Conservation (phyloP, 2,888 invertebrate species). For the Thera britannica region DNA sequence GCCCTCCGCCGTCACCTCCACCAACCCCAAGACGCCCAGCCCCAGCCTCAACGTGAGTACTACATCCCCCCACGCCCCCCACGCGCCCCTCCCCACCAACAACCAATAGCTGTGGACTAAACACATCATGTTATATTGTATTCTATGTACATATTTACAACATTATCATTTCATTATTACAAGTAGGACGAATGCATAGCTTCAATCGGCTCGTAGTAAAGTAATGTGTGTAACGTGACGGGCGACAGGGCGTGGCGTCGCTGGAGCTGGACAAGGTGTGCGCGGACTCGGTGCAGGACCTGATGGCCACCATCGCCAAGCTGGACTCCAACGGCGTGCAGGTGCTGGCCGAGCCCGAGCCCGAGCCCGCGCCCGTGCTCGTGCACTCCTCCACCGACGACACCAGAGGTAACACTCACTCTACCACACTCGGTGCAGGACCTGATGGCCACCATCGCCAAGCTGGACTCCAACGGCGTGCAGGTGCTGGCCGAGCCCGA, state of each 20-base stretch:
- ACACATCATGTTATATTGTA: no score
- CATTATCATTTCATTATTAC: no score
- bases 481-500: slow-evolving; percentile 84
- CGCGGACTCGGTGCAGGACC: slow-evolving; percentile 93
- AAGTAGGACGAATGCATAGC: no score
- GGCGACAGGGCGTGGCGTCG: slow-evolving; percentile 62
- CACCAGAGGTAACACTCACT: slow-evolving; percentile 15
- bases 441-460: slow-evolving; percentile 63
- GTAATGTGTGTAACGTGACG: no score
- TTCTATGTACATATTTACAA: no score
- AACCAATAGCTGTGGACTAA: no score
- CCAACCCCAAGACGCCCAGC: slow-evolving; percentile 94
- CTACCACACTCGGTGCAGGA: no score
- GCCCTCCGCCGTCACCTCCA: slow-evolving; percentile 87
- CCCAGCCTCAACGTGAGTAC: slow-evolving; percentile 87
- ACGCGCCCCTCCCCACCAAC: no score
- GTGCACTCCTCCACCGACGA: slow-evolving; percentile 89
- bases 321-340: slow-evolving; percentile 94
- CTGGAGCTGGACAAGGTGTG: slow-evolving; percentile 90
- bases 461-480: slow-evolving; percentile 94
- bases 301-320: slow-evolving; percentile 95
- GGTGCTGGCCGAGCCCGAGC: slow-evolving; percentile 77
- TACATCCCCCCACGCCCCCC: no score
- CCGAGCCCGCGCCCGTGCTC: slow-evolving; percentile 85
- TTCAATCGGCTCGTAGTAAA: no score